Base-by-base conservation (phyloP, 2,888 invertebrate species). In the Lampropteryx suffumata region DNA sequence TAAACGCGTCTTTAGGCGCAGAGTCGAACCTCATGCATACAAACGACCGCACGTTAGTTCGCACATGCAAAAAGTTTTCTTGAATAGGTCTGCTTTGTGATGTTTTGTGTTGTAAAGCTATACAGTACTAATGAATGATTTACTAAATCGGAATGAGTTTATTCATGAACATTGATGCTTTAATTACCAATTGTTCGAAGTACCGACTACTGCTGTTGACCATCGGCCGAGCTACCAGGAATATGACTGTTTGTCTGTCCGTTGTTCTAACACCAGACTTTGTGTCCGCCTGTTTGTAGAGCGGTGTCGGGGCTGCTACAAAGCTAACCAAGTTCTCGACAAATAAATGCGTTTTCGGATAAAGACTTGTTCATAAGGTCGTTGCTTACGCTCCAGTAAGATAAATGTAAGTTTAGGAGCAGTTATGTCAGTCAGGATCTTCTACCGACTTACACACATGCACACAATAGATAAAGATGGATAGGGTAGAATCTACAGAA, bases 251-350 rank as follows among this genome's bases (percentile, higher is more conserved):
- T 50, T 62, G 37, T 47, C 67, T 29, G 24, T 26, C 6, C 8
- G 45, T 68, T 69, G 71, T 69, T 64, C 67, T 65, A 74, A 71
- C 64, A 73, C 56, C 57, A 48, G 60, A 61, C 65, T 66, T 62
- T 66, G 65, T 67, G 61, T 59, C 53, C 53, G 37, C 50, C 33
- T 73, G 64, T 73, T 75, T 76, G 70, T 45, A 37, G 60, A 67
- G 56, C 48, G 45, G 42, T 26, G 27, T 32, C 32, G 32, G 40
- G 33, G 30, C n/a, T 9, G 7, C 6, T 6, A 44, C 57, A 53
- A 50, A 47, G 49, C 37, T 13, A 41, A 43, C 49, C 46, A 32
- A 50, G 17, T 29, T 32, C 43, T 40, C 2, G 4, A 11, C 17
- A 54, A 42, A 49, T 24, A 51, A 2, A 33, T 11, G 8, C 21